Conservation (phyloP, 2,888 invertebrate genomes). For the Prionchulus punctatus region DNA sequence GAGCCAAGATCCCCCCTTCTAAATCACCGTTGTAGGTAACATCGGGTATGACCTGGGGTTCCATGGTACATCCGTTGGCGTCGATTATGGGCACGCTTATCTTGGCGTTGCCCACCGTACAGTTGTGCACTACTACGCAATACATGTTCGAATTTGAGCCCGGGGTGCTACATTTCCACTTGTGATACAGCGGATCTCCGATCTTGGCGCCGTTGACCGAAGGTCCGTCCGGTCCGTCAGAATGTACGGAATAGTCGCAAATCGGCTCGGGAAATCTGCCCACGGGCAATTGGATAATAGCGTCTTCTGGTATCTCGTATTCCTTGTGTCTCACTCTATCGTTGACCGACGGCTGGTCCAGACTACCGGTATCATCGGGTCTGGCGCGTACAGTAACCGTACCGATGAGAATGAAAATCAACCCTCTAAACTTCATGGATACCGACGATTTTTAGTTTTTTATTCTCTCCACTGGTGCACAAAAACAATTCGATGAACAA, state of each 20-base stretch:
- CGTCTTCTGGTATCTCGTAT: conserved; percentile 13
- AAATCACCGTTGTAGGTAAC: conserved; percentile 19
- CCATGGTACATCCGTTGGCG: conserved; percentile 26
- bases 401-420: no score
- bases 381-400: no score
- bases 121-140: conserved; percentile 28
- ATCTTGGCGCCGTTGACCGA: conserved; percentile 15
- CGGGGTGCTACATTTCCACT: conserved; percentile 22
- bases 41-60: conserved; percentile 22
- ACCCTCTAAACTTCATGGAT: no score
- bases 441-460: no score
- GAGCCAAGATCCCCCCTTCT: conserved; percentile 20
- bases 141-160: conserved; percentile 17
- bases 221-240: conserved; percentile 14
- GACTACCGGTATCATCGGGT: no score
- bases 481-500: no score
- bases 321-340: no score
- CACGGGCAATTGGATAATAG: conserved; percentile 23
- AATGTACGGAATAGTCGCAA: conserved; percentile 22
- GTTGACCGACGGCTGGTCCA: no score
- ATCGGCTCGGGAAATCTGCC: conserved; percentile 25
- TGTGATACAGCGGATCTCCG: conserved; percentile 22
- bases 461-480: no score
- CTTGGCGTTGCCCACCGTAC: conserved; percentile 18
- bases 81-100: conserved; percentile 24